Evolutionary conservation across 1,140 invertebrate genomes (phyloP).

Genomic region (Plectus sambesii): DNA sequence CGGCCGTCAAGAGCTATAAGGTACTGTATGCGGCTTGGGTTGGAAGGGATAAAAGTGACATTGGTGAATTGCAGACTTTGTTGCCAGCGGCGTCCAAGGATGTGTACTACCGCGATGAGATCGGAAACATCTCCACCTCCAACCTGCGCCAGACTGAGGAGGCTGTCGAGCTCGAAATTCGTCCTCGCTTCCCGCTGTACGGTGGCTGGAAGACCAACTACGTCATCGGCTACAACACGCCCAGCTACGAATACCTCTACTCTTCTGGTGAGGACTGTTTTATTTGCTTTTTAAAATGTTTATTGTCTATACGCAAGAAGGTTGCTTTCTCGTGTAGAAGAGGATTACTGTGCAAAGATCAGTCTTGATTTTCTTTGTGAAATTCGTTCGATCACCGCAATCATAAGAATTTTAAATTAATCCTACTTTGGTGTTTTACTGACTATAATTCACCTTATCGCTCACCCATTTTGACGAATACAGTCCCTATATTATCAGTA

Average conservation of each 20-base stretch:
- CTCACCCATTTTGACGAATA: too few relatives aligned
- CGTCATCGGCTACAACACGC: constrained; percentile 84
- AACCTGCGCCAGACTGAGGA: constrained; percentile 64
- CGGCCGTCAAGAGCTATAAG: constrained; percentile 38
- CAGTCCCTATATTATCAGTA: too few relatives aligned
- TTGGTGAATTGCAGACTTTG: constrained; percentile 53
- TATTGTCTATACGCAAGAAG: constrained; percentile 4
- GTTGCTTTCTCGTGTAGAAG: constrained; percentile 3
- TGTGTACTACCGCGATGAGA: constrained; percentile 84
- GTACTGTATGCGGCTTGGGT: constrained; percentile 10
- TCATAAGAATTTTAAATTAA: too few relatives aligned
- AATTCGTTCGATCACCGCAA: neutral
- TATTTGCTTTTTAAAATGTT: constrained; percentile 14
- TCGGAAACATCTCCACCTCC: constrained; percentile 95
- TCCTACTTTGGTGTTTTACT: too few relatives aligned
- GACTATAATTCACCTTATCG: too few relatives aligned
- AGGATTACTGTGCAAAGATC: too few relatives aligned
- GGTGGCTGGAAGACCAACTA: constrained; percentile 97
- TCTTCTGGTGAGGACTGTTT: constrained; percentile 54
- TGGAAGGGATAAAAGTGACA: neutral
- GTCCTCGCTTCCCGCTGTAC: constrained; percentile 87
- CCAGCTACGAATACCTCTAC: constrained; percentile 85
- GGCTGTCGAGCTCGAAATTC: constrained; percentile 80
- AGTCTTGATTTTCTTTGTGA: constrained; percentile 6
- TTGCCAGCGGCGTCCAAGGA: constrained; percentile 75